phyloP scores from a whole-genome alignment of 1,140 invertebrate species.

The Protaetia brevitarsis region DNA sequence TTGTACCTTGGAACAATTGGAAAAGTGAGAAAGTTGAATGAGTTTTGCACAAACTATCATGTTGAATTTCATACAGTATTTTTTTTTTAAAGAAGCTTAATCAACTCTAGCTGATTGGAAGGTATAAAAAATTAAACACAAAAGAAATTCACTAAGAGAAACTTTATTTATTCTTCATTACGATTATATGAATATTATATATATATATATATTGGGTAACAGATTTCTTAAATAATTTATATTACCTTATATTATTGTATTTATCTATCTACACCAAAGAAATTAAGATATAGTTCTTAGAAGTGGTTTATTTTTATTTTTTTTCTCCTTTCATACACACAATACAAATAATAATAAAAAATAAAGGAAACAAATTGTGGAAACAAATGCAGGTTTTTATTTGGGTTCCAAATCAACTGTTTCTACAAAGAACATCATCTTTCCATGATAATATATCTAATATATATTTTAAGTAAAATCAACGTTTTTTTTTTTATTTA shows the following conservation, averaged over 20 bases:
- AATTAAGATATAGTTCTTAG: not conserved
- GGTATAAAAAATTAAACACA: no score
- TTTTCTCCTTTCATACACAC: not conserved
- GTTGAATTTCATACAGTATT: no score
- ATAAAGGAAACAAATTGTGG: conserved; percentile 10
- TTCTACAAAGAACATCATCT: no score
- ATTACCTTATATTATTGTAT: conserved; percentile 1
- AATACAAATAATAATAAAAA: not conserved
- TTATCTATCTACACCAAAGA: not conserved
- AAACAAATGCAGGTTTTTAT: conserved; percentile 8
- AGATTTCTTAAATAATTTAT: not conserved
- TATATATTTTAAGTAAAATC: no score
- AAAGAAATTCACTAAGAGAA: no score
- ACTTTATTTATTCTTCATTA: no score
- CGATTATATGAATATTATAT: not conserved
- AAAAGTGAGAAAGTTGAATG: no score
- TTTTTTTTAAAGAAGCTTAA: no score
- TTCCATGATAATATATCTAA: no score
- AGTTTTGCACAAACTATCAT: no score
- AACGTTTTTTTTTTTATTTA: not conserved
- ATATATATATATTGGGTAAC: not conserved
- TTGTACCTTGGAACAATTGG: no score
- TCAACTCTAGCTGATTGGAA: no score
- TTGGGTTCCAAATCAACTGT: conserved; percentile 2
- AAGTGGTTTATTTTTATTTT: not conserved